Base-by-base conservation (phyloP, 2,888 invertebrate genomes). In the Strigamia crassipes region DNA sequence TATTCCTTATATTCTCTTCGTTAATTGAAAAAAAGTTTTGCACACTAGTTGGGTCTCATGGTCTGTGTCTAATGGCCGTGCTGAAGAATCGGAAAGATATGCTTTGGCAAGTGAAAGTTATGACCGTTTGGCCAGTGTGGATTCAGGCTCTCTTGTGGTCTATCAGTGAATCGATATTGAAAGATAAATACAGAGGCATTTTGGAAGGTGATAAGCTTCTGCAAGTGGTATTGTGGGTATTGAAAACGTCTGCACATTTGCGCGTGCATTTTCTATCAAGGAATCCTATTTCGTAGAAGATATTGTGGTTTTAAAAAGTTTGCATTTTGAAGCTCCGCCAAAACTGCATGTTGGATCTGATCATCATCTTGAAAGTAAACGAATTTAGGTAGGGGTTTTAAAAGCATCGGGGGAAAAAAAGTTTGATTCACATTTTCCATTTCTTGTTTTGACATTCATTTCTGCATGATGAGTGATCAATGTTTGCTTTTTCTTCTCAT, bases 211-310 rank as follows among this genome's bases (percentile, higher is more conserved):
- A 73, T 73, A 73, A 73, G 73, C 73, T 73, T 73, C 23, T 73
- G 27, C 27, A 73, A 73, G 73, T 73, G 73, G 73, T 27, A 73
- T 73, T 73, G 73, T 73, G 73, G 73, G 73, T 73, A 73, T 73
- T 73, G 73, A 73, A 73, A n/a, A 73, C 73, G 73, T 73, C n/a
- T 73, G 73, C 73, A 73, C 73, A 73, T 73, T 73, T 73, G 73
- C 21, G 12, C 10, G 73, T 56, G 73, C 23, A 23, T 27, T 12
- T 31, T 73, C 13, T 73, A 31, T 4, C 5, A 27, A 73, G 9
- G 31, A 27, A 73, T 27, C 27, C 31, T 73, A 73, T 73, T 73
- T 13, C 5, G 23, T 13, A 73, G 15, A 73, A 18, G 10, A 73
- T 31, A 5, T 10, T 61, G 61, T 18, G 61, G n/a, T 23, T 18